Evolutionary conservation across 2,113 vertebrate genomes (phyloP), one percentile per base, ranked within the genome.

Genomic region (Diadophis punctatus): DNA sequence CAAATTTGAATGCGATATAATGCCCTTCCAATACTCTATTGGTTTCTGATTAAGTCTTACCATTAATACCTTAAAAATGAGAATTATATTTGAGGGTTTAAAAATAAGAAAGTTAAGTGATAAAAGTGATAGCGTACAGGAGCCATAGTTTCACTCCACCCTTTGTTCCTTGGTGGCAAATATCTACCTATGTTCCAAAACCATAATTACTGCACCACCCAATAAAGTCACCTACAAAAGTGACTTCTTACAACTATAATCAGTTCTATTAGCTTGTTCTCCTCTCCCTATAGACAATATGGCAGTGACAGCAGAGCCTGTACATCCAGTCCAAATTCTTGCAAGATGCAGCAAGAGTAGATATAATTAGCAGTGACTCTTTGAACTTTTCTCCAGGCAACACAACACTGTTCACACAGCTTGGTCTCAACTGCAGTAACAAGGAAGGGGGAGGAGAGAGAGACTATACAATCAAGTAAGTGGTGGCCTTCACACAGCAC

Each of bases 21-120:
- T 68, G 91, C 94, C 92, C 46, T 94, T 94, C 93, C 43, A 85
- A 92, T 87, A 93, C 93, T 89, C 74, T 74, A 58, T 94, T 96
- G 95, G 93, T 74, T 93, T 96, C 92, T 90, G 94, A 95, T 95
- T 95, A 96, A 94, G 96, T 95, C 55, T 96, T 95, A 94, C 85
- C 88, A 95, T 94, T 95, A 95, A 89, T 3, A 85, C 90, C 95
- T 95, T 95, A 93, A 96, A 95, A 96, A 96, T 92, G 94, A 87
- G 91, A 95, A 46, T 0, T 0, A 93, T 48, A 90, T 91, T 84
- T 20, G 14, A 56, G 94, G 63, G 95, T 30, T 92, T 93, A 86
- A 94, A 58, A 93, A 51, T 91, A 90, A 91, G 86, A 92, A 95
- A 89, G 56, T 92, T 93, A 86, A 49, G 63, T 1, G 4, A 51